Evolutionary conservation across 2,888 invertebrate genomes (phyloP).

Genomic region (Drosophila colorata): DNA sequence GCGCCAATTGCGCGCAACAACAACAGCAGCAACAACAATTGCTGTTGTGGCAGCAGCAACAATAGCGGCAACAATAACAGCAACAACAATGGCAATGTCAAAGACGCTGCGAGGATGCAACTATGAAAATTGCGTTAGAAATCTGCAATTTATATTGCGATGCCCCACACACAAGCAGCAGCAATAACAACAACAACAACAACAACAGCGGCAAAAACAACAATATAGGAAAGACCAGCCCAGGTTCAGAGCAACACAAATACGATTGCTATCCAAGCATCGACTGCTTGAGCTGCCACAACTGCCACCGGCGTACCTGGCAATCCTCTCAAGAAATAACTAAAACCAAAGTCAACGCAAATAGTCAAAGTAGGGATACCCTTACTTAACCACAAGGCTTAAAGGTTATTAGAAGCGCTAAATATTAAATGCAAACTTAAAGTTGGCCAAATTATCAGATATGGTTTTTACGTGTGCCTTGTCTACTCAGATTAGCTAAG

Average conservation of each 20-base stretch:
- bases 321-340: constrained; percentile 54
- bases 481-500: background rate
- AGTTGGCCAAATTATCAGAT: background rate
- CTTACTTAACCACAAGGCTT: constrained; percentile 3
- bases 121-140: constrained; percentile 82
- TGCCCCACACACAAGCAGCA: constrained; percentile 60
- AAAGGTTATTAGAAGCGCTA: background rate
- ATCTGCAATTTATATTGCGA: constrained; percentile 81
- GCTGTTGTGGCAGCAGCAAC: constrained; percentile 34
- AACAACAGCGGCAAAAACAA: constrained; percentile 29
- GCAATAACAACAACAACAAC: too few species aligned
- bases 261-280: constrained; percentile 63
- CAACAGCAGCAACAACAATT: constrained; percentile 34
- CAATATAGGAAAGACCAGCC: constrained; percentile 40
- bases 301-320: constrained; percentile 60
- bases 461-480: background rate
- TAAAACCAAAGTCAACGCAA: background rate
- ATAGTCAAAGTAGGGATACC: constrained; percentile 12
- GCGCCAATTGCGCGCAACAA: constrained; percentile 70
- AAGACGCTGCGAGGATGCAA: constrained; percentile 68
- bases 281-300: constrained; percentile 55
- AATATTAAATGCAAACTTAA: background rate
- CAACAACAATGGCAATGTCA: constrained; percentile 77
- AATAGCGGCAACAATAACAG: constrained; percentile 30
- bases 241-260: constrained; percentile 59